These are phyloP conservation scores for Anguilla megastoma DNA, from an alignment of 2,797 vertebrate genomes.

Conservation along the genomic window DNA sequence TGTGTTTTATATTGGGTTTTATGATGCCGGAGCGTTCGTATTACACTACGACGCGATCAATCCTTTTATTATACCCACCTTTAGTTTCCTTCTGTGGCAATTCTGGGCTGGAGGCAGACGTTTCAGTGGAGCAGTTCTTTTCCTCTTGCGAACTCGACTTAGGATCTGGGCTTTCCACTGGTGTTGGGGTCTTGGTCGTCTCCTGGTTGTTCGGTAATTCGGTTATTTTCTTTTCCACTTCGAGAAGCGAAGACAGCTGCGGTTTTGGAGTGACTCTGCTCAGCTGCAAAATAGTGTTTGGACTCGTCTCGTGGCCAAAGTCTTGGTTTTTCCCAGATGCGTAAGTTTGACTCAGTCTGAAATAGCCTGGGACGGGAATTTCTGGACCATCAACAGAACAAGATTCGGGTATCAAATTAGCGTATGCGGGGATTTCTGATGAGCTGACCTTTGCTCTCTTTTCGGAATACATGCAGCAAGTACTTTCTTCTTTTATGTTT, in stretches of 20 bases:
- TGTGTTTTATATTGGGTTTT: slow-evolving; percentile 89
- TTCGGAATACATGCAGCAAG: slow-evolving; percentile 99
- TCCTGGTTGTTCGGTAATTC: slow-evolving; percentile 79
- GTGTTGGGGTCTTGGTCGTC: slow-evolving; percentile 77
- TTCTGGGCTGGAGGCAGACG: slow-evolving; percentile 90
- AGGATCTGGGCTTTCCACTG: slow-evolving; percentile 83
- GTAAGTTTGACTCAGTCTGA: slow-evolving; percentile 98
- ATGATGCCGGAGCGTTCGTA: slow-evolving; percentile 81
- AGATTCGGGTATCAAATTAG: slow-evolving; percentile 85
- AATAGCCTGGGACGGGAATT: slow-evolving; percentile 97
- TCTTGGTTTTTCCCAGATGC: slow-evolving; percentile 92
- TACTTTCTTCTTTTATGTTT: slow-evolving; percentile 98
- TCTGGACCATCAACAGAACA: slow-evolving; percentile 92
- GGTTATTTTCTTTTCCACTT: slow-evolving; percentile 86
- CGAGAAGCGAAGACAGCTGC: slow-evolving; percentile 82
- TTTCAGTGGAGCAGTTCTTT: slow-evolving; percentile 83
- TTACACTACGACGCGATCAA: slow-evolving; percentile 83
- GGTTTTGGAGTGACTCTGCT: slow-evolving; percentile 88
- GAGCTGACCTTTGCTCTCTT: slow-evolving; percentile 92
- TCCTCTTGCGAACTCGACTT: slow-evolving; percentile 82
- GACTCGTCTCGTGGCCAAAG: slow-evolving; percentile 89
- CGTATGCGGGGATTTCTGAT: slow-evolving; percentile 87
- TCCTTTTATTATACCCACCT: slow-evolving; percentile 92
- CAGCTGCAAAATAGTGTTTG: slow-evolving; percentile 90
- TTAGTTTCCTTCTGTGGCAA: slow-evolving; percentile 90